Conservation (phyloP, 2,888 invertebrate genomes). For the Ophion ellenae region DNA sequence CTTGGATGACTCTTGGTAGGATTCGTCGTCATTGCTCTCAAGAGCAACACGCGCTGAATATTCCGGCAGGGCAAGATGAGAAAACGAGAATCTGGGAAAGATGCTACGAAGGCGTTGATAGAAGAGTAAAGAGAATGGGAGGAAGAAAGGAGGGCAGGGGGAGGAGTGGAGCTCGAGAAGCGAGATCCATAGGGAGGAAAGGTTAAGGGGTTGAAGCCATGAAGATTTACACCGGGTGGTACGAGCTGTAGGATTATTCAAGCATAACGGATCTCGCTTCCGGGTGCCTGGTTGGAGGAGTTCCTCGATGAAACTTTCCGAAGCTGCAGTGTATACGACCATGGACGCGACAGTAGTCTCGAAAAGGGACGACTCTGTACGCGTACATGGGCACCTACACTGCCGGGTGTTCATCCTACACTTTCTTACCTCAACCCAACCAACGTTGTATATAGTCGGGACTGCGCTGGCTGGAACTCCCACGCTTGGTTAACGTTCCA, state of each 20-base stretch:
- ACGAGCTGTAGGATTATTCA: slow-evolving; percentile 58
- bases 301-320: slow-evolving; percentile 59
- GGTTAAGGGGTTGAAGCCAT: slow-evolving; percentile 56
- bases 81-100: neutral
- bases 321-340: slow-evolving; percentile 31
- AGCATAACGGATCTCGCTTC: slow-evolving; percentile 37
- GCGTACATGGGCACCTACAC: slow-evolving; percentile 4
- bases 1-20: neutral
- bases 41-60: neutral
- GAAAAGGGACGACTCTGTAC: slow-evolving; percentile 19
- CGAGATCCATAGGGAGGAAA: slow-evolving; percentile 10
- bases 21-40: slow-evolving; percentile 3
- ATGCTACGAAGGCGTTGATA: neutral
- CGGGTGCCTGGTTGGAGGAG: slow-evolving; percentile 27
- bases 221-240: slow-evolving; percentile 45
- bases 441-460: slow-evolving; percentile 45
- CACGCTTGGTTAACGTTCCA: slow-evolving; percentile 53
- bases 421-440: slow-evolving; percentile 33
- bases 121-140: slow-evolving; percentile 1
- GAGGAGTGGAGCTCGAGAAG: neutral
- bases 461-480: slow-evolving; percentile 37
- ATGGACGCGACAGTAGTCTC: slow-evolving; percentile 43
- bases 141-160: slow-evolving; percentile 6
- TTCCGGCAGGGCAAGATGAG: neutral
- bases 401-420: slow-evolving; percentile 20